Evolutionary conservation across 2,113 vertebrate genomes (phyloP), one percentile per base, ranked within the genome.

Genomic region (Plectropomus leopardus): DNA sequence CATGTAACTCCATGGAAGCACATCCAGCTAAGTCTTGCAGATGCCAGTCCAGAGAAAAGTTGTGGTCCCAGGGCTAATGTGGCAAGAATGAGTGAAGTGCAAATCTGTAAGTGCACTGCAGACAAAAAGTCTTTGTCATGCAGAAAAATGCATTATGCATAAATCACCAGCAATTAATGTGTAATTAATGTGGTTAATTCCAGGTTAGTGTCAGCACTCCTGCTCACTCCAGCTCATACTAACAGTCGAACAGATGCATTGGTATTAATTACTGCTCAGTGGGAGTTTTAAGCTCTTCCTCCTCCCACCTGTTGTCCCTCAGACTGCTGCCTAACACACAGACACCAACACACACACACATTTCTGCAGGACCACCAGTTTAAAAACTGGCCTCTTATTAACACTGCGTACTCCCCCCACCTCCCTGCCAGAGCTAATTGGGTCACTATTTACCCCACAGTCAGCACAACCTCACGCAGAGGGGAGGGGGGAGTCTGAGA

Each of bases 251-350:
- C 92, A 90, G 84, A 90, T 92, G 88, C 82, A 81, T 80, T 32
- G 28, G 72, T 86, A 86, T 90, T 92, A 82, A 86, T 91, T 92
- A 88, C 80, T 21, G 70, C 85, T 88, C 85, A 59, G 84, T 81
- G 68, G 76, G 90, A 70, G 67, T 77, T 79, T 91, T 88, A 82
- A 84, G 76, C 72, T 59, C 66, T 72, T 83, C 87, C 68, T 88
- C 78, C 55, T 68, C 83, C 93, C 91, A 94, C 94, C 91, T 94
- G 91, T 94, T 94, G 92, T 89, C 73, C 57, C 72, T 70, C 79
- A 76, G 84, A 89, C 76, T 51, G 63, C 51, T 44, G 30, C 74
- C 53, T 66, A 74, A 58, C 77, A 74, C 76, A 80, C 60, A 74
- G 47, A 13, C 74, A 28, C 40, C 59, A 50, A 51, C 73, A 57